phyloP scores from a whole-genome alignment of 2,797 vertebrate species.

The Halcyon badia region DNA sequence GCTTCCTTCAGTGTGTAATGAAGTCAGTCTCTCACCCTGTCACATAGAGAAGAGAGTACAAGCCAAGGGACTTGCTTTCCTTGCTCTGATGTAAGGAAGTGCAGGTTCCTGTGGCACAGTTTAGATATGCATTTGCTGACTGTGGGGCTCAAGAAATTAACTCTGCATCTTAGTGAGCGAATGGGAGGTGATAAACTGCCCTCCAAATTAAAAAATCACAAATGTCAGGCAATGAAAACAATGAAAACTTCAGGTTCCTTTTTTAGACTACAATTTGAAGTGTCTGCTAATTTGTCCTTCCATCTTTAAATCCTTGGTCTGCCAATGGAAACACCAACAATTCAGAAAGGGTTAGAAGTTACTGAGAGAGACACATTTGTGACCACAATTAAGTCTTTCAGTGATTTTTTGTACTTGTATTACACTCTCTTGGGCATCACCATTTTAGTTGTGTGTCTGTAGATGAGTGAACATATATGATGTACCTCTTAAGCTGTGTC shows the following conservation, averaged over 20 bases:
- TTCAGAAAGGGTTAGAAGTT: neutral
- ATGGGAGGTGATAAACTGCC: neutral
- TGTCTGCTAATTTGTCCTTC: neutral
- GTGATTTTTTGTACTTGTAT: neutral
- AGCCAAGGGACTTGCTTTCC: neutral
- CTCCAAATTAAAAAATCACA: neutral
- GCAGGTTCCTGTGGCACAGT: neutral
- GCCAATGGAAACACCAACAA: neutral
- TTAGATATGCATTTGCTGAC: fast-evolving
- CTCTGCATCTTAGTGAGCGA: neutral
- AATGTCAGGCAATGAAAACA: neutral
- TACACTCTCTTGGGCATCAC: neutral
- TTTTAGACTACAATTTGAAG: neutral
- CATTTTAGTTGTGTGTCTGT: neutral
- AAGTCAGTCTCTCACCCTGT: neutral
- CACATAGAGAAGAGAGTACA: fast-evolving
- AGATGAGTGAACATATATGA: neutral
- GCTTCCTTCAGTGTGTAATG: neutral
- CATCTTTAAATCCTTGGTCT: neutral
- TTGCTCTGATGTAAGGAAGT: neutral
- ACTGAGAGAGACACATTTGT: neutral
- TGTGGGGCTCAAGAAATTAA: neutral
- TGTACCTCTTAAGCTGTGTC: neutral
- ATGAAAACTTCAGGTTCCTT: neutral
- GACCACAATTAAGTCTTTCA: neutral